phyloP scores from a whole-genome alignment of 2,797 vertebrate genomes.

The Aphelocoma californica region DNA sequence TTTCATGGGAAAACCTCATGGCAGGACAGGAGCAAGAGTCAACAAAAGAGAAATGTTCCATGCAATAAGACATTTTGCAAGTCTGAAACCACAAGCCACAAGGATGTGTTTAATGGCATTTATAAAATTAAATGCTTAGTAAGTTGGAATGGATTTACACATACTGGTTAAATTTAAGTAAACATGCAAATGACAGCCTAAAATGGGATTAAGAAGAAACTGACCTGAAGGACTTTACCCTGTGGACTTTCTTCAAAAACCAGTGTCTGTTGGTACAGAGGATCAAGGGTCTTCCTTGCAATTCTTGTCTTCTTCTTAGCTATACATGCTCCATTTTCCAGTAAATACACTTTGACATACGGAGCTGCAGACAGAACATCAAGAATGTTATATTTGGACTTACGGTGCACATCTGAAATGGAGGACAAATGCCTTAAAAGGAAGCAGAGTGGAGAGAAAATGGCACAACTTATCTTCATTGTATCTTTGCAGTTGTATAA shows the following conservation, averaged over 20 bases:
- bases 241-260: conserved; percentile 96
- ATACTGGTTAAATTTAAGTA: not conserved
- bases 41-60: not conserved
- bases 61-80: not conserved
- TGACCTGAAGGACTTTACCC: conserved; percentile 98
- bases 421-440: conserved; percentile 19
- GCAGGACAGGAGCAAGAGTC: not conserved
- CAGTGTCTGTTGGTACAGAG: conserved; percentile 95
- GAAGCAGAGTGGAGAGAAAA: not conserved
- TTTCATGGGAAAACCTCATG: not conserved
- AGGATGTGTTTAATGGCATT: not conserved
- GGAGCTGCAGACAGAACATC: conserved; percentile 82
- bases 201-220: conserved; percentile 43
- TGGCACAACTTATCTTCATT: not conserved
- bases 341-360: conserved; percentile 96
- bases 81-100: not conserved
- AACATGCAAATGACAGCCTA: not conserved
- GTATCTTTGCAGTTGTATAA: not conserved
- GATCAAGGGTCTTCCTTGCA: conserved; percentile 97
- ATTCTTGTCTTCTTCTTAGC: conserved; percentile 99
- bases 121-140: conserved; percentile 2
- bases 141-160: not conserved
- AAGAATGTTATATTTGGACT: conserved; percentile 5
- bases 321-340: conserved; percentile 96
- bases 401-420: not conserved